Percentiles rank a stretch among this genome's conserved stretches.
Conservation (phyloP, 2,113 vertebrate genomes). For the Periophthalmus modestus region DNA sequence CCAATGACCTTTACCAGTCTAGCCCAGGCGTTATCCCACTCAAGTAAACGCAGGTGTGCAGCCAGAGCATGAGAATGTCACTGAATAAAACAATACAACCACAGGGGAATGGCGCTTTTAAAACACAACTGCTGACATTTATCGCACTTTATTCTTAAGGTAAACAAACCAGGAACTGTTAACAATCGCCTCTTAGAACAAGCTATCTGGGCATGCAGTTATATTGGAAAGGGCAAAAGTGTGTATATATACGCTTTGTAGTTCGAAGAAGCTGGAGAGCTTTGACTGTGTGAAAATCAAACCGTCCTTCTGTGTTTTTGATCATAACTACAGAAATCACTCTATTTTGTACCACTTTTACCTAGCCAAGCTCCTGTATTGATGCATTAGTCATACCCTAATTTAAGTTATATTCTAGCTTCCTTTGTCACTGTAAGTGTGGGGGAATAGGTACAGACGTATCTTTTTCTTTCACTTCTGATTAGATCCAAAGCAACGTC, state of each 20-base stretch:
- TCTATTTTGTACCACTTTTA: background rate
- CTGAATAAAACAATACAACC: constrained; percentile 24
- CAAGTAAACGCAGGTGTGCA: constrained; percentile 2
- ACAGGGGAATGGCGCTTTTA: background rate
- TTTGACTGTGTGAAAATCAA: constrained; percentile 15
- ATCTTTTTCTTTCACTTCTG: constrained; percentile 25
- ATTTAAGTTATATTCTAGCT: constrained; percentile 24
- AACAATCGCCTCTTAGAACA: constrained; percentile 7
- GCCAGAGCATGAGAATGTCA: constrained; percentile 19
- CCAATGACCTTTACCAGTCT: constrained; percentile 57
- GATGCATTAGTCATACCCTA: constrained; percentile 2
- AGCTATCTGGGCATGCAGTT: constrained; percentile 2
- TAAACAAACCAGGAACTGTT: constrained; percentile 1
- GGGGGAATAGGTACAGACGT: constrained; percentile 37
- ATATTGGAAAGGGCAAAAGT: background rate
- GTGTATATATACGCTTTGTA: constrained; percentile 29
- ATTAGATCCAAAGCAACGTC: constrained; percentile 43
- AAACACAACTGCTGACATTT: constrained; percentile 7
- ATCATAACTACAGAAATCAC: constrained; percentile 14
- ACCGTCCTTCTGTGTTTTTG: background rate
- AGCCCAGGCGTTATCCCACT: constrained; percentile 48
- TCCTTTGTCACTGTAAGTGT: constrained; percentile 24
- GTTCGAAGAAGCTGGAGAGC: constrained; percentile 10
- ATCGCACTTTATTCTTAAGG: background rate
- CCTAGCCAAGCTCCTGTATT: background rate